These are phyloP conservation scores for Carapus acus DNA, from an alignment of 2,797 vertebrate species.

Conservation along the genomic window DNA sequence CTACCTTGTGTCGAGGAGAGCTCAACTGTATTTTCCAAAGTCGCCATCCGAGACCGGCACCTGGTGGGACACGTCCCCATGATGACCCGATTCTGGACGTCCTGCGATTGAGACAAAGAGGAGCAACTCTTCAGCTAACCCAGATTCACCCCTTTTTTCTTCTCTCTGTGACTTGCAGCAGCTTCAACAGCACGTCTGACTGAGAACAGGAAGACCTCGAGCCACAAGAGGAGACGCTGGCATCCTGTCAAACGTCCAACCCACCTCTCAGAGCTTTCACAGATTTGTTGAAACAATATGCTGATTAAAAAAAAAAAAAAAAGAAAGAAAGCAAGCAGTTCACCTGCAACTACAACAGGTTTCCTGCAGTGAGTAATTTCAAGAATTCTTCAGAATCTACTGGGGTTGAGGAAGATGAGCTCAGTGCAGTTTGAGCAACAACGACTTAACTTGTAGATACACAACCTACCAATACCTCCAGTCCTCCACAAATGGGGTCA, in stretches of 20 bases:
- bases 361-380: no score
- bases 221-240: constrained; percentile 41
- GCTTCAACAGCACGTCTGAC: not conserved
- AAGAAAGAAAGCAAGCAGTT: no score
- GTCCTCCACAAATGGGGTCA: no score
- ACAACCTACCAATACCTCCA: no score
- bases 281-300: not conserved
- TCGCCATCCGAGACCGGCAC: constrained; percentile 28
- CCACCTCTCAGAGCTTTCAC: not conserved
- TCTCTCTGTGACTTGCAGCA: no score
- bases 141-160: not conserved
- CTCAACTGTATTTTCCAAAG: constrained; percentile 48
- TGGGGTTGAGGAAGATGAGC: no score
- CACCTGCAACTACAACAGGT: no score
- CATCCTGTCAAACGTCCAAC: constrained; percentile 52
- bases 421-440: no score
- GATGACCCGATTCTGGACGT: constrained; percentile 18
- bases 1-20: constrained; percentile 58
- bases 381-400: no score
- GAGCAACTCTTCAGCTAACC: constrained; percentile 2
- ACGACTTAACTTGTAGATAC: no score
- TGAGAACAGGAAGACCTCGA: constrained; percentile 40
- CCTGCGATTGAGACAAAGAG: not conserved
- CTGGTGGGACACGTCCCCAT: constrained; percentile 68
- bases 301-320: no score